These are phyloP conservation scores for Muricea muricata DNA, from an alignment of 92 coral and sea anemone species.

Conservation along the genomic window DNA sequence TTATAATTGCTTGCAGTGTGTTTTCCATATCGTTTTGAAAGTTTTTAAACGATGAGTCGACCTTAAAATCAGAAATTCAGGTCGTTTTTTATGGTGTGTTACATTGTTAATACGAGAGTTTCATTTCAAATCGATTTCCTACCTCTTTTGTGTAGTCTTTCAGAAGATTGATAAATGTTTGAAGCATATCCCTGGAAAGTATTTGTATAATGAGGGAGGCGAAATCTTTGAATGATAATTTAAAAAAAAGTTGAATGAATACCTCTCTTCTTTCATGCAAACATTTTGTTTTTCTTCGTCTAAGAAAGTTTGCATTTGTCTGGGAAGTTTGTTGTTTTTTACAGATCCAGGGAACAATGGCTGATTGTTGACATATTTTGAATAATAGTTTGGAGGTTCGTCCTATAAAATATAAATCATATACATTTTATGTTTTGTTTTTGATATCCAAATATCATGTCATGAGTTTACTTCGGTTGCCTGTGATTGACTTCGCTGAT, in stretches of 20 bases:
- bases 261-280: conserved; percentile 92
- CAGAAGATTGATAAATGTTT: conserved; percentile 83
- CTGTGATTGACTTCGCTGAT: conserved; percentile 71
- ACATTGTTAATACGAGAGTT: no score
- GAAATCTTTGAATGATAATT: not conserved
- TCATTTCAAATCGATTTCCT: not conserved
- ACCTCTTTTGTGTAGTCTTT: conserved; percentile 98
- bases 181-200: conserved; percentile 81
- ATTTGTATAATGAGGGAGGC: not conserved
- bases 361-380: conserved; percentile 86
- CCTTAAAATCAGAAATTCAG: conserved; percentile 51
- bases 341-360: conserved; percentile 69
- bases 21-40: conserved; percentile 76
- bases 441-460: no score
- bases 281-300: conserved; percentile 79
- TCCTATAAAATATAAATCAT: conserved; percentile 51
- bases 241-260: no score
- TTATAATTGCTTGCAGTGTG: conserved; percentile 70
- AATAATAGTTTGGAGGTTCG: conserved; percentile 83
- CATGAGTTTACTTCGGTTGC: conserved; percentile 62
- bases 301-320: conserved; percentile 68
- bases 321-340: conserved; percentile 52
- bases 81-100: not conserved
- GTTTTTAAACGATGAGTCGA: conserved; percentile 79
- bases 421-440: not conserved